Conservation (phyloP, 2,797 vertebrate species). For the Myotis daubentonii region DNA sequence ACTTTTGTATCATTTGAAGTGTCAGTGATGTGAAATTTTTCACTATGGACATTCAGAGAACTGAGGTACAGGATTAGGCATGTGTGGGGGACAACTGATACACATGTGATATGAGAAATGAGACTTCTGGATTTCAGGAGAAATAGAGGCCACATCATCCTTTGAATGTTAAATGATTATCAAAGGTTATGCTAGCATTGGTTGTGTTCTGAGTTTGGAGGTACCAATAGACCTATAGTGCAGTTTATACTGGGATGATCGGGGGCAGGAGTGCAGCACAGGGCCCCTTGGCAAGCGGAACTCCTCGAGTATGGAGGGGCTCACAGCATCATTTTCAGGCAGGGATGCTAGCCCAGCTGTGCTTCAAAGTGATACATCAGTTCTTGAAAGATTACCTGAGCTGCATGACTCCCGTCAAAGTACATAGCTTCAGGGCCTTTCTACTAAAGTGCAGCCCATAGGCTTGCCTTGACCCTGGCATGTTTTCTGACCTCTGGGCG, state of each 20-base stretch:
- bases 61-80: neutral
- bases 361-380: neutral
- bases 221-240: neutral
- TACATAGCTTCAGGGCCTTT: neutral
- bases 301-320: rapidly evolving
- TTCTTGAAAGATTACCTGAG: neutral
- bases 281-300: rapidly evolving
- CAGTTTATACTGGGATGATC: neutral
- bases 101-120: neutral
- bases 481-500: neutral
- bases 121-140: neutral
- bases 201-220: neutral
- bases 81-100: neutral
- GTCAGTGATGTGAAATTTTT: neutral
- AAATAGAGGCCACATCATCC: neutral
- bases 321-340: neutral
- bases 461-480: neutral
- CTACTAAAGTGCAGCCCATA: neutral
- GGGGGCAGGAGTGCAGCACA: neutral
- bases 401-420: neutral
- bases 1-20: neutral
- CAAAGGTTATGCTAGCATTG: neutral
- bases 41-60: neutral
- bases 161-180: neutral
- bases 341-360: neutral